Conservation (phyloP, 2,113 vertebrate genomes). For the Haliaeetus leucogaster region DNA sequence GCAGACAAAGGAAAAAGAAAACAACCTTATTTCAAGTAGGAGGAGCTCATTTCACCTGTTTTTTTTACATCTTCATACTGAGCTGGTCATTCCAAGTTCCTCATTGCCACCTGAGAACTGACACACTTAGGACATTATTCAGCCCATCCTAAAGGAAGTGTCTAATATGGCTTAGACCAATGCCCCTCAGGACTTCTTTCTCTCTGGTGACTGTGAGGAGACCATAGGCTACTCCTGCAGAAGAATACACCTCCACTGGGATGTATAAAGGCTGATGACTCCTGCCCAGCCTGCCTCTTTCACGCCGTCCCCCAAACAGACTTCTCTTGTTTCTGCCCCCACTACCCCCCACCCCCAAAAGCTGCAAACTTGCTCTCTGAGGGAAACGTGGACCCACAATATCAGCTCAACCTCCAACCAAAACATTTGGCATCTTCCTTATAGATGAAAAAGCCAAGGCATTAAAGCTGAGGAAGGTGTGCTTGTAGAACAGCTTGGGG, state of each 20-base stretch:
- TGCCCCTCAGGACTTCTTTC: not conserved
- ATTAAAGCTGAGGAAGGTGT: not conserved
- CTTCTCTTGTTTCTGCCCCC: not conserved
- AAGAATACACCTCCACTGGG: not conserved
- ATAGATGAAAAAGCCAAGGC: not conserved
- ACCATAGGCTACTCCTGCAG: not conserved
- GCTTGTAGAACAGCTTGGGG: not conserved
- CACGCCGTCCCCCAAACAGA: not conserved
- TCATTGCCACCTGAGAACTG: not conserved
- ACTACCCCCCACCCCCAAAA: not conserved
- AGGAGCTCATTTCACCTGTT: not conserved
- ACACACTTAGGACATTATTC: not conserved
- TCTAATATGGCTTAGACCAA: not conserved
- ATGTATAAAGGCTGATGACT: not conserved
- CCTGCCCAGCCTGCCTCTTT: not conserved
- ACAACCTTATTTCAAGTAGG: not conserved
- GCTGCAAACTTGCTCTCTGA: not conserved
- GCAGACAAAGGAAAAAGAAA: not conserved
- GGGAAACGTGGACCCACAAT: not conserved
- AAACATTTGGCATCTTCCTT: rapidly evolving
- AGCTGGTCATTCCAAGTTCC: not conserved
- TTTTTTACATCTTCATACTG: not conserved
- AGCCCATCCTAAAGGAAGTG: not conserved
- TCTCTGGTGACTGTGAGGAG: not conserved
- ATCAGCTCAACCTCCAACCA: not conserved